A percentile compares a stretch with the other conserved stretches of the same genome.
These are phyloP conservation scores for Mimumesa dahlbomi DNA, from an alignment of 2,888 invertebrate genomes.

Conservation along the genomic window DNA sequence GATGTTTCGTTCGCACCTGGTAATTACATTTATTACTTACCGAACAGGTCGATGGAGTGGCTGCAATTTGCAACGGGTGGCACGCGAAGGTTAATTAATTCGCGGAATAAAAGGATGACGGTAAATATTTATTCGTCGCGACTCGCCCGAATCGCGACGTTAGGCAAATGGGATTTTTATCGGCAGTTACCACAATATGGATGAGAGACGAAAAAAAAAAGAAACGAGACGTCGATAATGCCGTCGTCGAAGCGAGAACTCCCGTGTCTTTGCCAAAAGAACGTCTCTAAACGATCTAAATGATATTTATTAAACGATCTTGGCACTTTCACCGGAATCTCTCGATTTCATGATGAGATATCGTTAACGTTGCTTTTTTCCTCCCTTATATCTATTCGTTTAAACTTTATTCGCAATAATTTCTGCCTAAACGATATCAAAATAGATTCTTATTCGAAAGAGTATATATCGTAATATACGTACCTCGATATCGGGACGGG, in stretches of 20 bases:
- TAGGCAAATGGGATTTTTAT: neutral
- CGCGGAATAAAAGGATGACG: slow-evolving; percentile 18
- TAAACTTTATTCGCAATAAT: no score
- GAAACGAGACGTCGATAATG: slow-evolving; percentile 16
- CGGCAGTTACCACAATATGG: neutral
- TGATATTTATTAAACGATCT: slow-evolving; percentile 64
- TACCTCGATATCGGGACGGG: no score
- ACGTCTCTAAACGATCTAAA: slow-evolving; percentile 53
- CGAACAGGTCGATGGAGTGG: neutral
- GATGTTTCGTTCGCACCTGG: neutral
- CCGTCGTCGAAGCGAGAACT: no score
- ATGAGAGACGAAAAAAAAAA: slow-evolving; percentile 4
- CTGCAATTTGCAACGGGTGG: neutral
- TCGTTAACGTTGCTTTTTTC: no score
- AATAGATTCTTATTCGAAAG: no score
- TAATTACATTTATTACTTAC: neutral
- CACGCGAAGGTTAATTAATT: slow-evolving; percentile 48
- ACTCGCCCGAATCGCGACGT: slow-evolving; percentile 6
- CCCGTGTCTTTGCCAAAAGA: slow-evolving; percentile 52
- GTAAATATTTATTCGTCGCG: slow-evolving; percentile 22
- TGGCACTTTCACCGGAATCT: neutral
- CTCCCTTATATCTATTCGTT: no score
- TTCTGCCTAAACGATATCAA: no score
- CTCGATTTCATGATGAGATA: no score
- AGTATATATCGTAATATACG: no score